Base-by-base conservation (phyloP, 2,113 vertebrate genomes). In the Sebastes schlegelii region DNA sequence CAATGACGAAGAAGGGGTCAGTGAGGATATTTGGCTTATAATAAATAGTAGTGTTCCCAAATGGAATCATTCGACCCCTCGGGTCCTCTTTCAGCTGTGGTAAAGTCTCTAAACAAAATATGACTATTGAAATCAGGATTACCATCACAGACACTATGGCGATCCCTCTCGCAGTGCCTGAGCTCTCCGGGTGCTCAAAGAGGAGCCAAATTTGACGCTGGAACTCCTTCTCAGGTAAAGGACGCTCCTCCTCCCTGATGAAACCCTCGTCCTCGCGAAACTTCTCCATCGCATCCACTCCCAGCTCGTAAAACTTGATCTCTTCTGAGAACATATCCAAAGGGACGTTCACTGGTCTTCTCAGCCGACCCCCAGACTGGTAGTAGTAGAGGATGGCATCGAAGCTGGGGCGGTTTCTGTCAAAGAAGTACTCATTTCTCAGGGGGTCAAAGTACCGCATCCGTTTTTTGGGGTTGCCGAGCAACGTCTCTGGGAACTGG, bases 251-350 rank as follows among this genome's bases (percentile, higher is more conserved):
- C 86, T 99, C 98, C 83, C 97, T 96, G 89, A 99, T 98, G 94
- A 99, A 99, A 6, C 98, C 98, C 90, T 99, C 98, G 19, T 99
- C 98, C 92, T 99, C 98, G 8, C 98, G 96, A 93, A 99, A 99
- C 92, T 97, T 99, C 92, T 99, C 98, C 98, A 99, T 99, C 14
- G 98, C 98, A 13, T 99, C 98, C 87, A 97, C 97, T 12, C 98
- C 98, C 93, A 99, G 93, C 93, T 99, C 98, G 21, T 99, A 99
- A 90, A 99, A 99, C 78, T 99, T 99, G 51, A 99, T 99, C 93
- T 99, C 98, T 94, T 99, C 98, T 0, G 98, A 99, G 93, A 99
- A 99, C 98, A 99, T 99, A 94, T 99, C 98, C 96, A 99, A 93
- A 23, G 98, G 98, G 76, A 99, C 98, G 12, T 99, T 99, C 85